phyloP scores from a whole-genome alignment of 37 sponge, comb jelly and placozoan species.

The Diacarnus erythraeanus region DNA sequence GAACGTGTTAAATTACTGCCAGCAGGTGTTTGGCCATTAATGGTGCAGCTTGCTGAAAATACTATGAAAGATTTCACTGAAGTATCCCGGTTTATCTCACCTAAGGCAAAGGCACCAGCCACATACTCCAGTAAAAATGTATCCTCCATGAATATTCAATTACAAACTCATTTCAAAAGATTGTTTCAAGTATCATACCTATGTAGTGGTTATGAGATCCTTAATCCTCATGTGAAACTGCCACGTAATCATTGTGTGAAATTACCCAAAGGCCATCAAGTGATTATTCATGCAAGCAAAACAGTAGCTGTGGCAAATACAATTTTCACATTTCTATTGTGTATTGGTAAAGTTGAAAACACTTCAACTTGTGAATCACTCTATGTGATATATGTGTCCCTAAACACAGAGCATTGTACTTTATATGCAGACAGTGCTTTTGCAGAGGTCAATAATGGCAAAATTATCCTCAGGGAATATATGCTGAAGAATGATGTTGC shows the following conservation, averaged over 20 bases:
- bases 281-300: slow-evolving; percentile 1
- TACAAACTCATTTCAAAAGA: neutral
- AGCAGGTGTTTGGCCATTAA: neutral
- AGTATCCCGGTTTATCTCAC: slow-evolving; percentile 2
- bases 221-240: neutral
- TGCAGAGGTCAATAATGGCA: neutral
- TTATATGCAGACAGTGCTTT: neutral
- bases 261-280: neutral
- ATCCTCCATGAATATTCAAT: neutral
- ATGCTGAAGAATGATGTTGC: neutral
- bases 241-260: slow-evolving; percentile 5
- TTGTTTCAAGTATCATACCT: neutral
- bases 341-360: neutral
- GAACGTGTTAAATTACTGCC: neutral
- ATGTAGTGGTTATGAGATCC: neutral
- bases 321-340: neutral
- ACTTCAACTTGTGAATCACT: neutral
- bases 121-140: neutral
- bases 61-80: neutral
- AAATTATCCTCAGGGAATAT: neutral
- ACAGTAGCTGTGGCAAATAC: neutral
- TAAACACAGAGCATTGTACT: neutral
- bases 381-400: neutral
- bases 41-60: neutral
- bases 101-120: neutral